A percentile compares a stretch with the other conserved stretches of the same genome.
Evolutionary conservation across 2,797 vertebrate species (phyloP).

Genomic region (Cyprinodon diabolis): DNA sequence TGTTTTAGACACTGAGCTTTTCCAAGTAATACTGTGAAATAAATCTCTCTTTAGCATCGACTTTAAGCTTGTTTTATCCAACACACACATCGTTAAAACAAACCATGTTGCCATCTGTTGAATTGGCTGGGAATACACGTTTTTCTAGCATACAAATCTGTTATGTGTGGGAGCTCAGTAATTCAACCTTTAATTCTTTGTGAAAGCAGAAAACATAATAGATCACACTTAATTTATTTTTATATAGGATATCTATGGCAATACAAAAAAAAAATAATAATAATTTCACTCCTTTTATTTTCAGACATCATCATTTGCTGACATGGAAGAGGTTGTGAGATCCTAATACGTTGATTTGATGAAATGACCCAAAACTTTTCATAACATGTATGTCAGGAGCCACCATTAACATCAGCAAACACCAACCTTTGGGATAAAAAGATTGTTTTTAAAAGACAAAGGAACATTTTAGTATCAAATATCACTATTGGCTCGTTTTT

Average conservation of each 20-base stretch:
- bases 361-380: no score
- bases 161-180: conserved; percentile 6
- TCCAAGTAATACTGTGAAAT: background rate
- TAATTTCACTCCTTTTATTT: background rate
- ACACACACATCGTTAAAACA: background rate
- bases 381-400: background rate
- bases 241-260: background rate
- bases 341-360: no score
- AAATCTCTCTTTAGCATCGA: background rate
- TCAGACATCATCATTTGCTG: background rate
- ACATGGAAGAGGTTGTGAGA: no score
- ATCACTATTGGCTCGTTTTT: no score
- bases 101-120: conserved; percentile 29
- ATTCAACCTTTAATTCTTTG: conserved; percentile 12
- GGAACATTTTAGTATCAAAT: background rate
- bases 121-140: conserved; percentile 4
- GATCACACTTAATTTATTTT: background rate
- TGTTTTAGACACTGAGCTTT: background rate
- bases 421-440: no score
- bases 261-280: background rate
- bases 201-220: background rate
- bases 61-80: conserved; percentile 11
- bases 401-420: background rate
- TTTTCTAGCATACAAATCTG: background rate
- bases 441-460: no score